Base-by-base conservation (phyloP, 2,888 invertebrate genomes). In the Morpho achilles region DNA sequence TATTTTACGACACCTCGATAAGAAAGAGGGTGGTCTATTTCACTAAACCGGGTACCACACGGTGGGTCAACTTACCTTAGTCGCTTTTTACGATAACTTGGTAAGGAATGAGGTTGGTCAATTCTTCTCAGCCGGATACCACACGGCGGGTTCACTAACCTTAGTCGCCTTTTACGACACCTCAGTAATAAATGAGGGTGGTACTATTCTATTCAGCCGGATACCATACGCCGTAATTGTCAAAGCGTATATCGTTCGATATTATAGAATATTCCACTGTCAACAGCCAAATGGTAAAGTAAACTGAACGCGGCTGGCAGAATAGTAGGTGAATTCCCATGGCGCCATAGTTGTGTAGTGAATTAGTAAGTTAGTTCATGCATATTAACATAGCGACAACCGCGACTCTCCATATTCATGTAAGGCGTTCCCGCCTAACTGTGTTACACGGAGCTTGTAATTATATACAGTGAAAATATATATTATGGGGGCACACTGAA, bases 341-440 rank as follows among this genome's bases (percentile, higher is more conserved):
- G 60, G 56, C 69, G 67, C 66, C 71, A 71, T 72, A 76, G 75
- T 74, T 75, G 70, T 76, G 67, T 74, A 73, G 72, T 76, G 77
- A 80, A 80, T 77, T 79, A 81, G 77, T 80, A 80, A 79, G 80
- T 80, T 81, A 77, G 76, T 77, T 82, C 79, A 82, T 82, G 80
- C 79, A 84, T 82, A 83, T 82, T 82, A 71, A 82, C 74, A 67
- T 69, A 68, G 68, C 65, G 72, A 69, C 74, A 76, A 73, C 79
- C 73, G 69, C 72, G 69, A 67, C 66, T 67, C 74, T 80, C 72
- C 81, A 82, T 83, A 82, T 81, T 81, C 81, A 82, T 79, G 76
- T 59, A 60, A 60, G 59, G 54, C 56, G 50, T 50, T 55, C 54
- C 54, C 49, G 46, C 46, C 53, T 56, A 63, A 64, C 62, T 51